phyloP scores from a whole-genome alignment of 2,113 vertebrate genomes.

The Corynorhinus townsendii region DNA sequence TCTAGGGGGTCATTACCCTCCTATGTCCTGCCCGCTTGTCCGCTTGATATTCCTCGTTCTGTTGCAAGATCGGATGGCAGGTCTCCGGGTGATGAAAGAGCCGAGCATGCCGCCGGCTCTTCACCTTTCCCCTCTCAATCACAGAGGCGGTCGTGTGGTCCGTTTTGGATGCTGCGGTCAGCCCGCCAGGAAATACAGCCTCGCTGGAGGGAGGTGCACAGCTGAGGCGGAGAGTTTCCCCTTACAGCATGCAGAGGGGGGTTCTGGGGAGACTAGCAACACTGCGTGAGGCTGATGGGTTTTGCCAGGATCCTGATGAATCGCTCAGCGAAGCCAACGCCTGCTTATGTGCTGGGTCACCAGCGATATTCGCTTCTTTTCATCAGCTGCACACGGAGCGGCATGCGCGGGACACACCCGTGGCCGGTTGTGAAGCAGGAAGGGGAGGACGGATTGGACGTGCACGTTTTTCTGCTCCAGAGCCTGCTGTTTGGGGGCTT shows the following conservation, averaged over 20 bases:
- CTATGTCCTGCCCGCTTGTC: neutral
- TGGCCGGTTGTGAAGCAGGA: neutral
- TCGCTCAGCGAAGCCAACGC: neutral
- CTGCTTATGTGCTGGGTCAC: neutral
- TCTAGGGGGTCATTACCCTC: neutral
- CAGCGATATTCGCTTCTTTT: neutral
- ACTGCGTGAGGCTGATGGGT: neutral
- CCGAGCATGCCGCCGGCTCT: neutral
- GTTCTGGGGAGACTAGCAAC: neutral
- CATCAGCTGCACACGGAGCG: neutral
- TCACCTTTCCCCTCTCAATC: neutral
- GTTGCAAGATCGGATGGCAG: neutral
- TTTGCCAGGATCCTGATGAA: constrained; percentile 10
- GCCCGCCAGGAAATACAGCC: neutral
- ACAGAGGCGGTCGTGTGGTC: neutral
- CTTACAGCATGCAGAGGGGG: neutral
- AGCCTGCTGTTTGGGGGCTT: neutral
- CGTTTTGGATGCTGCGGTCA: neutral
- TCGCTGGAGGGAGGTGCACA: neutral
- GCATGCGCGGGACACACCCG: too few relatives aligned
- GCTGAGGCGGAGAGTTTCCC: neutral
- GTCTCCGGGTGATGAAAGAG: neutral
- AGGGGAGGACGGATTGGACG: neutral
- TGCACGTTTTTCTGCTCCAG: neutral
- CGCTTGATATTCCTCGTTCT: rapidly evolving